A percentile compares a stretch with the other conserved stretches of the same genome.
Conservation (phyloP, 2,888 invertebrate species). For the Sphaeridia pumilis region DNA sequence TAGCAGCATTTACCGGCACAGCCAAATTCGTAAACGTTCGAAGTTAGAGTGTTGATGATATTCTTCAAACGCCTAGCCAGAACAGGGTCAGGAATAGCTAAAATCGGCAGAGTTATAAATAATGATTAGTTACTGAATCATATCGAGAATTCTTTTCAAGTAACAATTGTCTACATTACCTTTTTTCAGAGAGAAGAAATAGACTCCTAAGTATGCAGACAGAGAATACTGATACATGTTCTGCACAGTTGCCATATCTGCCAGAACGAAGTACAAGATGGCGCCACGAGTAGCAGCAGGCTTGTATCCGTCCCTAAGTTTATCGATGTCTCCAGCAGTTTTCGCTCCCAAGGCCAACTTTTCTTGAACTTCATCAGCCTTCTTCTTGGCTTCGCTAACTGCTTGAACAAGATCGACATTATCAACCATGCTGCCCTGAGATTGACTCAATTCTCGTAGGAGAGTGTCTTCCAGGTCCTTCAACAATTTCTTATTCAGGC, state of each 20-base stretch:
- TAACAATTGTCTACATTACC: background rate
- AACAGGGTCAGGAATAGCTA: slow-evolving; percentile 68
- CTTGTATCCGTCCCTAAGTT: slow-evolving; percentile 69
- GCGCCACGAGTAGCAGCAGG: slow-evolving; percentile 76
- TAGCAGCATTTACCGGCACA: slow-evolving; percentile 14
- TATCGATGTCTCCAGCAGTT: slow-evolving; percentile 70
- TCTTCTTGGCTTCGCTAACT: slow-evolving; percentile 76
- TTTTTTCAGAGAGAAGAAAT: slow-evolving; percentile 65
- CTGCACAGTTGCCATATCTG: slow-evolving; percentile 79
- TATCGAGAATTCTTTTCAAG: background rate
- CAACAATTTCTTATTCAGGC: slow-evolving; percentile 69
- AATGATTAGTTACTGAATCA: background rate
- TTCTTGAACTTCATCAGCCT: slow-evolving; percentile 64
- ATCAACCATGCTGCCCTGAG: slow-evolving; percentile 84
- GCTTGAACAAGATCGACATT: slow-evolving; percentile 75
- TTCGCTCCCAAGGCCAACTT: slow-evolving; percentile 64
- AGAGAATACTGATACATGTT: slow-evolving; percentile 88
- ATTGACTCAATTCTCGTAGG: slow-evolving; percentile 68
- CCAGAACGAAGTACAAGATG: slow-evolving; percentile 76
- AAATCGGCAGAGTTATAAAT: background rate
- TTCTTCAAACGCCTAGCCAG: slow-evolving; percentile 60
- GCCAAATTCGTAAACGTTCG: slow-evolving; percentile 52
- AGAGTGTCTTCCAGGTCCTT: slow-evolving; percentile 76
- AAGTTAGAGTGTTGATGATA: slow-evolving; percentile 71
- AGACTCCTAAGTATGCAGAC: slow-evolving; percentile 71